A percentile compares a stretch with the other conserved stretches of the same genome.
Evolutionary conservation across 2,797 vertebrate genomes (phyloP).

Genomic region (Cyclopterus lumpus): DNA sequence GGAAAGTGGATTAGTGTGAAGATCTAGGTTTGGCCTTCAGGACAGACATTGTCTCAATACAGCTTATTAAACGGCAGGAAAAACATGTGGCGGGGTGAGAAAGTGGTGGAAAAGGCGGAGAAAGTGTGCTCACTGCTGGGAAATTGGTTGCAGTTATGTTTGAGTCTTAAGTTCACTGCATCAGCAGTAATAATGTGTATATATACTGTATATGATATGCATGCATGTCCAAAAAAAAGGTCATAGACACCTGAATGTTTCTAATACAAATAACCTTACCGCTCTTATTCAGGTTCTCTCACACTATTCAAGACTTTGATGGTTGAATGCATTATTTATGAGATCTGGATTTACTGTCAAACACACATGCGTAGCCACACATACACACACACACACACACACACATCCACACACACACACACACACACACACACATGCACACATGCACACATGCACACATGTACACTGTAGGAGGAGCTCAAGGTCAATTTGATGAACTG

Average conservation of each 20-base stretch:
- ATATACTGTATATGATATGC: too few relatives aligned
- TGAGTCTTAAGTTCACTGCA: constrained; percentile 7
- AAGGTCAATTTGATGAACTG: constrained; percentile 57
- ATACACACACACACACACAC: too few relatives aligned
- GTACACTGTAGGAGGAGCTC: constrained; percentile 28
- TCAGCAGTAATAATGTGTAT: too few relatives aligned
- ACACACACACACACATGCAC: neutral
- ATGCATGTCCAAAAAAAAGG: neutral
- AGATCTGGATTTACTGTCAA: constrained; percentile 6
- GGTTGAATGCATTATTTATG: constrained; percentile 39
- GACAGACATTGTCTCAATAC: constrained; percentile 41
- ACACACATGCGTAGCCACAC: neutral
- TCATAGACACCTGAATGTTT: constrained; percentile 9
- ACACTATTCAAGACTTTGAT: neutral
- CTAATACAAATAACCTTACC: neutral
- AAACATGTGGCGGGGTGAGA: neutral
- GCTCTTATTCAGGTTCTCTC: neutral
- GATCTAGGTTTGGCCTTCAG: constrained; percentile 42
- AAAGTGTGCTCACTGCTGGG: neutral
- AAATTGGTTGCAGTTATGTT: constrained; percentile 29
- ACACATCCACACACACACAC: too few relatives aligned
- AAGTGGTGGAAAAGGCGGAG: neutral
- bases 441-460: constrained; percentile 8
- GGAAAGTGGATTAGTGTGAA: constrained; percentile 44
- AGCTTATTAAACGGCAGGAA: constrained; percentile 8